Conservation (phyloP, 1,140 invertebrate genomes). For the Philaenus spumarius region DNA sequence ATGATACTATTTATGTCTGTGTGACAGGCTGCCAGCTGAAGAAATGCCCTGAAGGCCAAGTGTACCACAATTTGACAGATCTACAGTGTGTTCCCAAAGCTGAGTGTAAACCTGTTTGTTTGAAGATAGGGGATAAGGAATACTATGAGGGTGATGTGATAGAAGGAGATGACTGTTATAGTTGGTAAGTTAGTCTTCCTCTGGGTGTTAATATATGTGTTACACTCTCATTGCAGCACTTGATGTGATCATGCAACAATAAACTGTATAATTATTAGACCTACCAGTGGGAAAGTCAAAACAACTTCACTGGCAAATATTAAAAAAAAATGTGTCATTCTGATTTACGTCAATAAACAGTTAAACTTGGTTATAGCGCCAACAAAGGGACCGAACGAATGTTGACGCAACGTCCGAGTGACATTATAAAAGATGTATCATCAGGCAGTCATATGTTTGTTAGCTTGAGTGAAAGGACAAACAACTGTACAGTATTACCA, state of each 20-base stretch:
- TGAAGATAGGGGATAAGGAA: slow-evolving; percentile 52
- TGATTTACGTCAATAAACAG: too few relatives aligned
- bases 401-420: too few relatives aligned
- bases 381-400: too few relatives aligned
- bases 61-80: slow-evolving; percentile 60
- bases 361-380: too few relatives aligned
- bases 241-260: not conserved
- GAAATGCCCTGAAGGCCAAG: slow-evolving; percentile 58
- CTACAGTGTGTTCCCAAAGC: slow-evolving; percentile 64
- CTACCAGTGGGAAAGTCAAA: not conserved
- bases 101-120: slow-evolving; percentile 62
- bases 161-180: slow-evolving; percentile 65
- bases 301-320: too few relatives aligned
- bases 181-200: slow-evolving; percentile 47
- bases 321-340: too few relatives aligned
- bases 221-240: not conserved
- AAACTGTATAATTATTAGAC: not conserved
- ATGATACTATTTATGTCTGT: too few relatives aligned
- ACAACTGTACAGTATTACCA: too few relatives aligned
- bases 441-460: too few relatives aligned
- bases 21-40: slow-evolving; percentile 58
- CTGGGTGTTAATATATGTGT: not conserved
- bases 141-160: slow-evolving; percentile 74
- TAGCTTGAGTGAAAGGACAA: too few relatives aligned
- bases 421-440: too few relatives aligned